phyloP scores from a whole-genome alignment of 64 coral and sea anemone genomes.

The Pocillopora verrucosa region DNA sequence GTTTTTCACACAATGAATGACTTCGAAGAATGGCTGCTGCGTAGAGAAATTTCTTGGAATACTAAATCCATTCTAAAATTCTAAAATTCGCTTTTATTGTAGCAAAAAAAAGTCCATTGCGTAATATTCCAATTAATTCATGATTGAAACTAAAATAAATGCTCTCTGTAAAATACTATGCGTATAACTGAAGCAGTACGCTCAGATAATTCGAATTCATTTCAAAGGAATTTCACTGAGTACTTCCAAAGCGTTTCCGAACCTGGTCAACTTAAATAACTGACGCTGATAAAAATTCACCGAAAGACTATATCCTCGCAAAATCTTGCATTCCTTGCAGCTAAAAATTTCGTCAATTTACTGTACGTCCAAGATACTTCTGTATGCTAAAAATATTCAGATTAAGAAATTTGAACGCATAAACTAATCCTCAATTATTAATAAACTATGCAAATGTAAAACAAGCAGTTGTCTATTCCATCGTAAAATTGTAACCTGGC shows the following conservation, averaged over 20 bases:
- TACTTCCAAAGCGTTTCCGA: background rate
- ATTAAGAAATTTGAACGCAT: background rate
- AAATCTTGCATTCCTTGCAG: background rate
- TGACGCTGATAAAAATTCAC: background rate
- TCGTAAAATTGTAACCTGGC: background rate
- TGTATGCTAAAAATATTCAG: background rate
- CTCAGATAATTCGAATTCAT: background rate
- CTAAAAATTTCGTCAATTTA: background rate
- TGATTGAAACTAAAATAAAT: background rate
- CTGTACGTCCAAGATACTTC: background rate
- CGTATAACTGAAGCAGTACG: background rate
- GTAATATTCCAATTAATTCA: background rate
- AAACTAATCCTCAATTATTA: background rate
- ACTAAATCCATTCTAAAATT: background rate
- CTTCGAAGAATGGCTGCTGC: no score
- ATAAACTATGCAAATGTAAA: constrained; percentile 12
- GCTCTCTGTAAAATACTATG: background rate
- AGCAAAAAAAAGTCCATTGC: background rate
- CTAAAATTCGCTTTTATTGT: background rate
- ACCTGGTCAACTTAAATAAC: background rate
- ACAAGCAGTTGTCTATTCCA: background rate
- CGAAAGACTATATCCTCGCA: background rate
- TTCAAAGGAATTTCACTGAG: background rate
- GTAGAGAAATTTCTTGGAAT: background rate
- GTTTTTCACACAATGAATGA: no score